Evolutionary conservation across 2,888 invertebrate genomes (phyloP).

Genomic region (Andricus curvator): DNA sequence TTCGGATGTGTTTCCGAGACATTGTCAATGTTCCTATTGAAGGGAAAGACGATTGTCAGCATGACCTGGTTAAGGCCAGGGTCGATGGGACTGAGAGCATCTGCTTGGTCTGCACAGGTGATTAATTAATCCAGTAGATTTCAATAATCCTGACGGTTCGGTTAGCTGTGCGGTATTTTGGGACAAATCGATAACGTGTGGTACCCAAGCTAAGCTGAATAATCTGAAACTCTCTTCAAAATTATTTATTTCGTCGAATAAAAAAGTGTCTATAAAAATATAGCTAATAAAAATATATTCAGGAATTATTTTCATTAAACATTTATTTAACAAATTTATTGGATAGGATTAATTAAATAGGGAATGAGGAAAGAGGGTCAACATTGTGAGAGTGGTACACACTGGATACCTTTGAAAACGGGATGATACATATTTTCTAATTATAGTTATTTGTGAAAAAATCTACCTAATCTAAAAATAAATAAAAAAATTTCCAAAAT

Average conservation of each 20-base stretch:
- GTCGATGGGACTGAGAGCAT: constrained; percentile 3
- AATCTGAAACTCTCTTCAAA: not conserved
- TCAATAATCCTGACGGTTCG: constrained; percentile 12
- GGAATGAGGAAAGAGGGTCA: too few relatives aligned
- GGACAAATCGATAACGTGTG: not conserved
- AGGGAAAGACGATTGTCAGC: constrained; percentile 8
- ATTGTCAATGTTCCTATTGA: not conserved
- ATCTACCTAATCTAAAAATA: too few relatives aligned
- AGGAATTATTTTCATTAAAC: too few relatives aligned
- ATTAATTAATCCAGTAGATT: constrained; percentile 12
- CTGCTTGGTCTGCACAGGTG: constrained; percentile 14
- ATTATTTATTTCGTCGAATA: not conserved
- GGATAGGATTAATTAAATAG: too few relatives aligned
- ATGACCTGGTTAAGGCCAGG: constrained; percentile 20
- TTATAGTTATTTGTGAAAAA: too few relatives aligned
- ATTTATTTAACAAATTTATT: too few relatives aligned
- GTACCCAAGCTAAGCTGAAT: not conserved
- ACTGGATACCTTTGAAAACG: too few relatives aligned
- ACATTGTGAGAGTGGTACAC: too few relatives aligned
- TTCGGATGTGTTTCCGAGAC: not conserved
- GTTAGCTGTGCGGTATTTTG: not conserved
- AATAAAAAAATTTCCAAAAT: too few relatives aligned
- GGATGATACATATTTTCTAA: too few relatives aligned
- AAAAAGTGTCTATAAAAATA: not conserved
- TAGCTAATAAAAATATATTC: not conserved